Conservation (phyloP, 2,797 vertebrate species). For the Onychomys leucogaster region DNA sequence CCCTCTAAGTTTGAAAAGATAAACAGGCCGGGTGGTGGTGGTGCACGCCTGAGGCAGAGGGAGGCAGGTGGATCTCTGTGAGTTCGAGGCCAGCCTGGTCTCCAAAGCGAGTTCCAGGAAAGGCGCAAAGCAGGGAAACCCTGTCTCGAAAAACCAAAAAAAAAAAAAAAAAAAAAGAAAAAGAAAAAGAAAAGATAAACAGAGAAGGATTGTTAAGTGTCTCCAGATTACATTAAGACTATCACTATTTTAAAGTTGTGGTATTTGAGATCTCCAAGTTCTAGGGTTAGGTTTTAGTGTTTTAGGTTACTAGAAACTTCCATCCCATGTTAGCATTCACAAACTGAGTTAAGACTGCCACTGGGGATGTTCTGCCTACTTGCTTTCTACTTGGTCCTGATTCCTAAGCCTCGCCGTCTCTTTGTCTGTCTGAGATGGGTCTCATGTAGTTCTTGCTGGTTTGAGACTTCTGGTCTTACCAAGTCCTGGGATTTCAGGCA, state of each 20-base stretch:
- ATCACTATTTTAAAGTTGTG: not conserved
- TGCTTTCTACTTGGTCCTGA: not conserved
- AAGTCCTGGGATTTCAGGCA: not conserved
- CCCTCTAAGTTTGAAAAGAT: conserved; percentile 32
- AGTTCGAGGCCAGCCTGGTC: no score
- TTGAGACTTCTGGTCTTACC: not conserved
- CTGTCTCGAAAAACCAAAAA: no score
- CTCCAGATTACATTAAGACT: not conserved
- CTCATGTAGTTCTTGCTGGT: not conserved
- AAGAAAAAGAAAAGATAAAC: not conserved
- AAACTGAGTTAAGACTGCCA: not conserved
- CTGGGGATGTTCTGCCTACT: not conserved
- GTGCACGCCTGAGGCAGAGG: no score
- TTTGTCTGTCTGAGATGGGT: not conserved
- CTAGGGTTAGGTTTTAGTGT: not conserved
- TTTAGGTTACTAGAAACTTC: conserved; percentile 32
- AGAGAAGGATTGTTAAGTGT: conserved; percentile 10
- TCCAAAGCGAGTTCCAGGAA: no score
- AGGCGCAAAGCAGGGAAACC: no score
- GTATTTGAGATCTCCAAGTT: not conserved
- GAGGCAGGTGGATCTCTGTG: no score
- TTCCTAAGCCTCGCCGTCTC: not conserved
- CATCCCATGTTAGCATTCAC: not conserved
- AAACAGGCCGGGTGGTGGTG: no score
- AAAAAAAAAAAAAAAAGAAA: no score